Evolutionary conservation across 2,888 invertebrate species (phyloP), one percentile per base, ranked within the genome.

Genomic region (Cheilosia pagana): DNA sequence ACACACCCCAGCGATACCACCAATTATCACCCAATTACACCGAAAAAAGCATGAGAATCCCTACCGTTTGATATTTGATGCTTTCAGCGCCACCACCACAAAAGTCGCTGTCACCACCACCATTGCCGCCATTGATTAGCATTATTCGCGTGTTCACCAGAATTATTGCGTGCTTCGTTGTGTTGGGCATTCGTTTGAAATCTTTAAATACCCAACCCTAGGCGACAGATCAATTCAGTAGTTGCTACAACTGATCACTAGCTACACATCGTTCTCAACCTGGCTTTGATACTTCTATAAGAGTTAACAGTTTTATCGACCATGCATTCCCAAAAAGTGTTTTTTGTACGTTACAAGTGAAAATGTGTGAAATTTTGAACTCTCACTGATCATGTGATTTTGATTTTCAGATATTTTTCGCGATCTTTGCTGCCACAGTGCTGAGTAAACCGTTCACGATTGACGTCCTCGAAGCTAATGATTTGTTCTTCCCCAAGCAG

Each of bases 171-270:
- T 79, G 57, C 53, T 39, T 63, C 48, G 16, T 8, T 65, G 72
- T 85, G 62, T 75, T 75, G 48, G 74, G n/a, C 60, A 55, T 48
- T 16, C 48, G 28, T 28, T 50, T 55, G 35, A 67, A 81, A 45
- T 76, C 75, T 55, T 85, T 85, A 85, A 85, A 85, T 75, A 81
- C 85, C 59, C 65, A 75, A 76, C 75, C 65, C 76, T 62, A 14
- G 57, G 23, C 21, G 23, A 23, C 48, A 65, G 55, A 71, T 76
- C 35, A 55, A 57, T 60, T 85, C 81, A 85, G 85, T 85, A 75
- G 60, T 67, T 62, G 50, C 43, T 57, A 45, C 43, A 75, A 62
- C 60, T 45, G 35, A 68, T 57, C 43, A 43, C 77, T 74, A 74
- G 57, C 41, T 19, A 50, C 57, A 82, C 48, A 59, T 63, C 41